Evolutionary conservation across 2,113 vertebrate species (phyloP).

Genomic region (Silurus meridionalis): DNA sequence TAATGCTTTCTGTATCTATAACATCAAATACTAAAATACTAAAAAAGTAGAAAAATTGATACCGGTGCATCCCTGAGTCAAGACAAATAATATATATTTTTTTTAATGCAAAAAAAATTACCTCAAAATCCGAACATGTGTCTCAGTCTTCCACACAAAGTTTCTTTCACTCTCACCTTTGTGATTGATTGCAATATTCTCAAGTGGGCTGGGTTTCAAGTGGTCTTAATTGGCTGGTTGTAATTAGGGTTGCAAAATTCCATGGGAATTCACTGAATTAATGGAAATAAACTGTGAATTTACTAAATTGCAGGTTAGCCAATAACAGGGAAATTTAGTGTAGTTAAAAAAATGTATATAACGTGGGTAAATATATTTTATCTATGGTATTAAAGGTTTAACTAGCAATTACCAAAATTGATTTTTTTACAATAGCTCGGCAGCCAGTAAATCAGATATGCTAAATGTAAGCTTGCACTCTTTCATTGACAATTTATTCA

Average conservation of each 20-base stretch:
- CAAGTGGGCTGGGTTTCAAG: not conserved
- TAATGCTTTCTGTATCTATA: not conserved
- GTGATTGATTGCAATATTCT: not conserved
- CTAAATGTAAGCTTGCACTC: no score
- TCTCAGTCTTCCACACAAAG: not conserved
- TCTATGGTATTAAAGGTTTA: no score
- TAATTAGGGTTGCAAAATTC: not conserved
- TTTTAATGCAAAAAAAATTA: not conserved
- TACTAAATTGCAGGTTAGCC: no score
- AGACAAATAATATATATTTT: not conserved
- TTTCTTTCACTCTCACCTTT: not conserved
- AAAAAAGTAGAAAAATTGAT: not conserved
- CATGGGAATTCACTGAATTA: no score
- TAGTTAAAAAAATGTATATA: no score
- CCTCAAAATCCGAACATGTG: not conserved
- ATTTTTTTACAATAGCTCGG: no score
- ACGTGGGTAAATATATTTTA: no score
- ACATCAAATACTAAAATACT: not conserved
- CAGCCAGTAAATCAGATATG: no score
- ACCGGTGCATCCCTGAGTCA: not conserved
- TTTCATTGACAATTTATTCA: no score
- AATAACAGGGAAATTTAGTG: no score
- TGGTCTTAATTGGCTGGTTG: not conserved
- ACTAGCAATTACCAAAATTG: no score
- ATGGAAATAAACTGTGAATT: no score